Evolutionary conservation across 2,888 invertebrate genomes (phyloP), one percentile per base, ranked within the genome.

Genomic region (Cinara cedri): DNA sequence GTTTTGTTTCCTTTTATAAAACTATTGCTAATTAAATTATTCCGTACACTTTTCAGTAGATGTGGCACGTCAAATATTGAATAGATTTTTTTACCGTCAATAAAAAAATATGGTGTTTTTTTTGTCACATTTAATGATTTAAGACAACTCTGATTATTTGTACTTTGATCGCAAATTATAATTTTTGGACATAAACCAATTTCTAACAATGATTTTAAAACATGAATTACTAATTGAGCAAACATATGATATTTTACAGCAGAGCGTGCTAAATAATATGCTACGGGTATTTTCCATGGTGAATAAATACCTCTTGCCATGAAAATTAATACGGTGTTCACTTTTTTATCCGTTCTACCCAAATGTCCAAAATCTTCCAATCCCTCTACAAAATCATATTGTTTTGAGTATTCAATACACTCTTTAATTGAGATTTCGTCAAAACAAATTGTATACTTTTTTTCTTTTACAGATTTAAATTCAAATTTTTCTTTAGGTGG

Each of bases 261-360:
- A 54, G 78, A 54, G 6, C 13, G 57, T 13, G 82, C 81, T n/a
- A 83, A 57, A 80, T 81, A 83, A 81, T 83, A 84, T 60, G 81
- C 70, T 24, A 84, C 66, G 2, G 83, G 83, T 54, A 83, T 83
- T 75, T 83, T 83, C 84, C 83, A 84, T 19, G 82, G 62, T 9
- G 81, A 81, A 44, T 75, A 81, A 1, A 83, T 66, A 10, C 83
- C 83, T 34, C 82, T 71, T 13, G 83, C 55, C 83, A 84, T 83
- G 55, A 84, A 84, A 0, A 83, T 82, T 14, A 83, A 78, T 10
- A 82, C 83, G 19, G 83, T 80, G 55, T 82, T 83, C 9, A 82
- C 83, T 9, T 75, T 44, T 68, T 81, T 55, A 2, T 82, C 72
- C 0, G 42, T 63, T 3, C 83, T 80, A 21, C 82, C 83, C 24